phyloP scores from a whole-genome alignment of 2,797 vertebrate species.

The Microctenopoma steveboyesi region DNA sequence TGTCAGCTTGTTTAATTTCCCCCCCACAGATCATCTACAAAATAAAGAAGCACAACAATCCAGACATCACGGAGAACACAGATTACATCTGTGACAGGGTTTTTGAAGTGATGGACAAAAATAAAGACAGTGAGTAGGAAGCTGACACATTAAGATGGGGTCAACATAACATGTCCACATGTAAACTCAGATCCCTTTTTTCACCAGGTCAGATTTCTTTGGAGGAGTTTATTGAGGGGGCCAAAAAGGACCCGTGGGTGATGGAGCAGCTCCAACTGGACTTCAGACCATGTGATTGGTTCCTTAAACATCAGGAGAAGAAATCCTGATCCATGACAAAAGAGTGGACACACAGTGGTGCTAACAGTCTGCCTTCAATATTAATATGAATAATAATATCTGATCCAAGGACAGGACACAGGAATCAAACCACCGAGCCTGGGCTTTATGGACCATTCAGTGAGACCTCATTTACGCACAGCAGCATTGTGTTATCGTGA shows the following conservation, averaged over 20 bases:
- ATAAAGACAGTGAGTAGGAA: slow-evolving; percentile 75
- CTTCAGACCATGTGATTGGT: slow-evolving; percentile 73
- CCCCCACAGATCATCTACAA: slow-evolving; percentile 74
- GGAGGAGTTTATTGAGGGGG: slow-evolving; percentile 79
- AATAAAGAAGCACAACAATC: slow-evolving; percentile 62
- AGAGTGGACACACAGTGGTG: neutral
- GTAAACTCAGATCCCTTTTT: neutral
- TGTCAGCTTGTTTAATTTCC: neutral
- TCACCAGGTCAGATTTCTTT: slow-evolving; percentile 77
- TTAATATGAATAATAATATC: too few relatives aligned
- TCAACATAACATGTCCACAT: neutral
- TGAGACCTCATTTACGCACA: too few relatives aligned
- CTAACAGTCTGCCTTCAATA: neutral
- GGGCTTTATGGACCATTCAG: too few relatives aligned
- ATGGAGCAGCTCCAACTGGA: slow-evolving; percentile 81
- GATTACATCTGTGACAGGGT: slow-evolving; percentile 77
- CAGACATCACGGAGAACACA: slow-evolving; percentile 13
- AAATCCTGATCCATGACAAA: slow-evolving; percentile 9
- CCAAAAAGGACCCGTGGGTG: slow-evolving; percentile 79
- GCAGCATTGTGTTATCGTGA: too few relatives aligned
- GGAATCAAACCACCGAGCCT: too few relatives aligned
- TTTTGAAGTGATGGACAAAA: slow-evolving; percentile 80
- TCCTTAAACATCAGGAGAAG: slow-evolving; percentile 60
- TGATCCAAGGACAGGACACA: too few relatives aligned
- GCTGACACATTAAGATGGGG: neutral